phyloP scores from a whole-genome alignment of 2,113 vertebrate genomes.

The Dicerorhinus sumatrensis region DNA sequence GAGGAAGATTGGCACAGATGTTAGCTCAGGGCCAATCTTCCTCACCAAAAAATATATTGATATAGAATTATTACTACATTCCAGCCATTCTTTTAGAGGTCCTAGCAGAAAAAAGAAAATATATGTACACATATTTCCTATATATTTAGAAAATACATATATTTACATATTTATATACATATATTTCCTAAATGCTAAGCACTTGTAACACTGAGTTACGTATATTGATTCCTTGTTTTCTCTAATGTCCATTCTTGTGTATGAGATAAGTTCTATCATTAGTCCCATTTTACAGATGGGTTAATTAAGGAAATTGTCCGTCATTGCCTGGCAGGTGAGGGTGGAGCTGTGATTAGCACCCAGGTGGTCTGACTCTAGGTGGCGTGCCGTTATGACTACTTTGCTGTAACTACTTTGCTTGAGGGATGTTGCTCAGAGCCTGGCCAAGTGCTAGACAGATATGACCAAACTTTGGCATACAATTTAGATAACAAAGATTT shows the following conservation, averaged over 20 bases:
- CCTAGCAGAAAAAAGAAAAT: neutral
- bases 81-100: neutral
- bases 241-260: neutral
- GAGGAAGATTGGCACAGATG: too few relatives aligned
- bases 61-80: neutral
- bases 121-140: neutral
- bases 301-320: neutral
- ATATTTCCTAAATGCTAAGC: neutral
- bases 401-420: neutral
- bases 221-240: neutral
- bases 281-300: neutral
- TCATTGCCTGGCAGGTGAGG: neutral
- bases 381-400: fast-evolving
- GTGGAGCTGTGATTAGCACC: neutral
- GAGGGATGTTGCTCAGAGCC: neutral
- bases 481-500: neutral
- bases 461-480: neutral
- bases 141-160: neutral
- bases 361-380: neutral
- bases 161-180: too few relatives aligned
- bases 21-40: too few relatives aligned
- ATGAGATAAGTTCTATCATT: neutral
- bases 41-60: too few relatives aligned
- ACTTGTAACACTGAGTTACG: neutral
- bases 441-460: neutral